Base-by-base conservation (phyloP, 2,888 invertebrate species). In the Dasypolia templi region DNA sequence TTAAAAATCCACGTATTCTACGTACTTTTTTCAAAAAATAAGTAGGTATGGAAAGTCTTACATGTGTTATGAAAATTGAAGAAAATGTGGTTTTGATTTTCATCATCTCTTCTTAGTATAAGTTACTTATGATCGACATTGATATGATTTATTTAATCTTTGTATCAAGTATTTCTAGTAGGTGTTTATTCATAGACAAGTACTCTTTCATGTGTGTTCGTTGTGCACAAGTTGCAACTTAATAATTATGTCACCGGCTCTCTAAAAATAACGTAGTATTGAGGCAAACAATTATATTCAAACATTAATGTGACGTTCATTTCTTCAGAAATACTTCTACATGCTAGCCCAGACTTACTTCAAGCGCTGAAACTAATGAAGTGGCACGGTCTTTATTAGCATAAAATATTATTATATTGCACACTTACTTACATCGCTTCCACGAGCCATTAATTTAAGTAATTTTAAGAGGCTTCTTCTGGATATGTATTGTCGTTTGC, bases 321-420 rank as follows among this genome's bases (percentile, higher is more conserved):
- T 81, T 66, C 75, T 76, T 70, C 44, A 73, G 65, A 74, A 82
- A 81, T 84, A 86, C 72, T 81, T 80, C 66, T 72, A 83, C 83
- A 82, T 82, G 75, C 72, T 74, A 68, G 22, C 49, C 51, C 71
- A 87, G 88, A 84, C 86, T 75, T 66, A 77, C 58, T 83, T 87
- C 88, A 88, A 88, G 83, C 63, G 59, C 72, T 78, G 77, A 83
- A 86, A 79, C 77, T 84, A 89, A 88, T 86, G 82, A 89, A 87
- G 84, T 85, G 74, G 55, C 76, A 78, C 72, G 63, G 75, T 64
- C 79, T 77, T 83, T 80, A 84, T 88, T 87, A 81, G 62, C 82
- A 86, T 90, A 83, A 87, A 86, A 84, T 86, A 83, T 88, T 86
- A 83, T 82, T 71, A 75, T 69, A 75, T 73, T 74, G 58, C 66